phyloP scores from a whole-genome alignment of 2,797 vertebrate species.

The Lithobates pipiens region DNA sequence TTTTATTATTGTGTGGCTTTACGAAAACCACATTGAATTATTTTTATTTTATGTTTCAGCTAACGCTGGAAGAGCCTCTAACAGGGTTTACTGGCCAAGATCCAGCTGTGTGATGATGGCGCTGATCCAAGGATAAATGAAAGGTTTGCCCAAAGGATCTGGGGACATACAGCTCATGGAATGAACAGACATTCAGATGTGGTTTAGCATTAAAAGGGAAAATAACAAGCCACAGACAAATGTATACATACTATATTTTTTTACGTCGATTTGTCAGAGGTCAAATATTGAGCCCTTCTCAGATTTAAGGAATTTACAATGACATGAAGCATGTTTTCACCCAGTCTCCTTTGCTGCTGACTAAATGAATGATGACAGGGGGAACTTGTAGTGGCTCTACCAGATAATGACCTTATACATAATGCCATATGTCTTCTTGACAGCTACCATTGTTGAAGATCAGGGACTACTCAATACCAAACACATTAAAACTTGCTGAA shows the following conservation, averaged over 20 bases:
- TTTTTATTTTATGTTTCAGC: conserved; percentile 42
- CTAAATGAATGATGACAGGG: conserved; percentile 76
- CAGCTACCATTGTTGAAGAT: conserved; percentile 69
- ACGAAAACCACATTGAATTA: conserved; percentile 52
- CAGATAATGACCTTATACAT: conserved; percentile 72
- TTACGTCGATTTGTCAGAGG: conserved; percentile 40
- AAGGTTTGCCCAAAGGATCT: conserved; percentile 13
- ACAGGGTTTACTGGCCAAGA: conserved; percentile 43
- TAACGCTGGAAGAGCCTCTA: conserved; percentile 23
- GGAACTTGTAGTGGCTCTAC: conserved; percentile 71
- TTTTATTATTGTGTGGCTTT: conserved; percentile 31
- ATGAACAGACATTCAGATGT: conserved; percentile 15
- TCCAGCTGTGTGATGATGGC: accelerated
- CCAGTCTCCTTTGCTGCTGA: conserved; percentile 70
- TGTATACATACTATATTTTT: conserved; percentile 7
- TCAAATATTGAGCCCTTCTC: conserved; percentile 66
- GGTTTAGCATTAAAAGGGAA: conserved; percentile 30
- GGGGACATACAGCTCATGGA: background rate
- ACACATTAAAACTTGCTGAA: background rate
- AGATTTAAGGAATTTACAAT: conserved; percentile 71
- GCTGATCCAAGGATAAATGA: conserved; percentile 32
- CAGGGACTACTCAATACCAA: conserved; percentile 38
- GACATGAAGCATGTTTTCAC: conserved; percentile 73
- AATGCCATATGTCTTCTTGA: conserved; percentile 72
- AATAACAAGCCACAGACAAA: conserved; percentile 5